Percentiles rank a stretch among this genome's conserved stretches.
phyloP scores from a whole-genome alignment of 1,140 invertebrate species.

The Palaemon carinicauda region DNA sequence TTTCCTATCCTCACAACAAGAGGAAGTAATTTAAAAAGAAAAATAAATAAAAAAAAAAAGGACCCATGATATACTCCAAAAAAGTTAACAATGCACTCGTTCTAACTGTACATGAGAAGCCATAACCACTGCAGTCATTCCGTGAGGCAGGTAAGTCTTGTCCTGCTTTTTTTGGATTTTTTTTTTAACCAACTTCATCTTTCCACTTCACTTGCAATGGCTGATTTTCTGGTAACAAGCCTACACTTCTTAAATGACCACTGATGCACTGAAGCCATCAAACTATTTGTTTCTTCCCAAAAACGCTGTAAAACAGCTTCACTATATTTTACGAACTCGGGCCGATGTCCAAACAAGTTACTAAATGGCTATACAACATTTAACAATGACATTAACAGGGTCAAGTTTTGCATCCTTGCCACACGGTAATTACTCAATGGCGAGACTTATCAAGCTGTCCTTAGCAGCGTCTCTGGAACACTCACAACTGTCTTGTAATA shows the following conservation, averaged over 20 bases:
- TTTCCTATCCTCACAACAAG: neutral
- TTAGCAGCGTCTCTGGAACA: constrained; percentile 31
- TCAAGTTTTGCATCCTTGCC: no score
- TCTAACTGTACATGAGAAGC: constrained; percentile 53
- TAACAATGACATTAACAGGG: no score
- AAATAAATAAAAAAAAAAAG: no score
- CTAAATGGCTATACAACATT: no score
- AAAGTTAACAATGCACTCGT: constrained; percentile 49
- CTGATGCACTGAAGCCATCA: neutral
- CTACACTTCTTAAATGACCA: constrained; percentile 47
- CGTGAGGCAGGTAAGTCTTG: constrained; percentile 32
- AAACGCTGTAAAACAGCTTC: no score
- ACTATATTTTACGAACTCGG: neutral
- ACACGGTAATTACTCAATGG: neutral
- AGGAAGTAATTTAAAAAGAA: constrained; percentile 12
- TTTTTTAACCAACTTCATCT: neutral
- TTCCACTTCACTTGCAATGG: no score
- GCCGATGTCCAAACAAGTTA: no score
- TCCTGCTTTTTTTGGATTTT: constrained; percentile 17
- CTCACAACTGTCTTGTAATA: neutral
- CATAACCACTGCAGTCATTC: constrained; percentile 36
- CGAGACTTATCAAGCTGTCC: constrained; percentile 6
- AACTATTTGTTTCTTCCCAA: no score
- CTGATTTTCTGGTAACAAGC: constrained; percentile 15
- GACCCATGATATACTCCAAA: constrained; percentile 29